Evolutionary conservation across 2,888 invertebrate genomes (phyloP).

Genomic region (Netelia virgata): DNA sequence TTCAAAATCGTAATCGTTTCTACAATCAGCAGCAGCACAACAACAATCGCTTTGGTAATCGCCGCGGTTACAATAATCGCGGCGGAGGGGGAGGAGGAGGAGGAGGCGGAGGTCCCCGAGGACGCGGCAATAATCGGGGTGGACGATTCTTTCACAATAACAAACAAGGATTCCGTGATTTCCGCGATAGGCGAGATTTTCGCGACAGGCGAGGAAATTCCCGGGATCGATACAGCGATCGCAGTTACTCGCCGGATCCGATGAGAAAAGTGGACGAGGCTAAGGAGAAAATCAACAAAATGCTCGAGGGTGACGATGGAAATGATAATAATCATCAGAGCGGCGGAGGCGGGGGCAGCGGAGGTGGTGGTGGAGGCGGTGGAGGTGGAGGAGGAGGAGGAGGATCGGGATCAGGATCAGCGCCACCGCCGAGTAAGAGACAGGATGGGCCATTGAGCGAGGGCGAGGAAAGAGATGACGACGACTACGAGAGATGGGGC

Average conservation of each 20-base stretch:
- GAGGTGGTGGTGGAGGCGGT: slow-evolving; percentile 63
- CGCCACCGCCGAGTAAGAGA: slow-evolving; percentile 81
- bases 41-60: slow-evolving; percentile 79
- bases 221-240: slow-evolving; percentile 85
- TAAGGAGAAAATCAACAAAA: slow-evolving; percentile 87
- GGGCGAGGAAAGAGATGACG: slow-evolving; percentile 87
- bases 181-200: slow-evolving; percentile 89
- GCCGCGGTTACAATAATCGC: slow-evolving; percentile 80
- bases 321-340: slow-evolving; percentile 73
- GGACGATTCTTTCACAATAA: slow-evolving; percentile 83
- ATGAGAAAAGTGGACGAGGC: slow-evolving; percentile 86
- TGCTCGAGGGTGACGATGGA: slow-evolving; percentile 84
- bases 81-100: slow-evolving; percentile 71
- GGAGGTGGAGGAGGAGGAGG: neutral
- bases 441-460: slow-evolving; percentile 87
- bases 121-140: slow-evolving; percentile 81
- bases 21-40: slow-evolving; percentile 78
- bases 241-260: slow-evolving; percentile 86
- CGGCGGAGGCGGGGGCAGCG: slow-evolving; percentile 66
- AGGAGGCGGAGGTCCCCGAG: slow-evolving; percentile 75
- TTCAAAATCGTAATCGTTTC: slow-evolving; percentile 82
- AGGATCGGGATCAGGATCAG: slow-evolving; percentile 37
- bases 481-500: slow-evolving; percentile 83
- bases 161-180: slow-evolving; percentile 87
- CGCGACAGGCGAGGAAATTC: slow-evolving; percentile 87